Base-by-base conservation (phyloP, 1,140 invertebrate genomes). In the Mercenaria mercenaria region DNA sequence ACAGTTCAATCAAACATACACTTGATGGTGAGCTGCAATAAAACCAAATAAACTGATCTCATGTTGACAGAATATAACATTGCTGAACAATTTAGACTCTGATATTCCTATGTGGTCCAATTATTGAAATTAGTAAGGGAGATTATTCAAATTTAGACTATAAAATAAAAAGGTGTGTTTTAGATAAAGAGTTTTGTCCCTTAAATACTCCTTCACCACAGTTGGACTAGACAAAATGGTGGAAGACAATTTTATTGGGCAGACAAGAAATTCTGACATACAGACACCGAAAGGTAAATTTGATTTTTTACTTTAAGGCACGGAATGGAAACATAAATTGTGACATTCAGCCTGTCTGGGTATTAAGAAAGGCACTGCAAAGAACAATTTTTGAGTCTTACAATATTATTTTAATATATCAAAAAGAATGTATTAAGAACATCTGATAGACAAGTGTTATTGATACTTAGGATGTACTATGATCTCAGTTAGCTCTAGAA, bases 71-170 rank as follows among this genome's bases (percentile, higher is more conserved):
- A 23, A 82, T 81, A 0, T 83, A 69, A 90, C 89, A 69, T 59
- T 87, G n/a, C 83, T 90, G 26, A 82, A 81, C 79, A 94, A 94
- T 83, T 94, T 93, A 91, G 94, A 95, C 91, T 95, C 94, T 0
- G 94, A 95, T 89, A 94, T n/a, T 91, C 80, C 20, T 82, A 50
- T 61, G 41, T 74, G 86, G 34, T 79, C 86, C 86, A 29, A 89
- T 89, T 50, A 90, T 74, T 77, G 88, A 90, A 69, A 76, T 92
- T 37, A 77, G 80, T 18, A 92, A 89, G 64, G 90, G 91, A 52
- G 92, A 92, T 87, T 91, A 92, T 82, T 79, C n/a, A n/a, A 74
- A 61, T 84, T 67, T 87, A 47, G 72, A 87, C 67, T 56, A 77
- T 41, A 88, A 89, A 47, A 59, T 95, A 43, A 95, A 94, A 85